Evolutionary conservation across 2,888 invertebrate genomes (phyloP), one percentile per base, ranked within the genome.

Genomic region (Lysandra coridon): DNA sequence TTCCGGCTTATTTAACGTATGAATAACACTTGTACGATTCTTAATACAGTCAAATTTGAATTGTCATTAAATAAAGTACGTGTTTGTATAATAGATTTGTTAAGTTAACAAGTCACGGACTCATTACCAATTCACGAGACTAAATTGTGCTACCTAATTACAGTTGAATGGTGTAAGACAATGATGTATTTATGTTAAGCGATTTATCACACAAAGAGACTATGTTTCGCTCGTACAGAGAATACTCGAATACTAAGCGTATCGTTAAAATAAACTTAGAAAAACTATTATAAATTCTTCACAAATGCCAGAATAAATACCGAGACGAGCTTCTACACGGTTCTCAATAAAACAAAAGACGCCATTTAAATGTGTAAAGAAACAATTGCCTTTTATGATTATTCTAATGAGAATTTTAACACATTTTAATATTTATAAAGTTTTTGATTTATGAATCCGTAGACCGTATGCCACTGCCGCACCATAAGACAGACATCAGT

Each of bases 131-230:
- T 94, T 91, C 93, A 93, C 89, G 88, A 92, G 90, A 91, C 89
- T 90, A 89, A 93, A 94, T 94, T 92, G 91, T 92, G 94, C 94
- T 94, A 94, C 94, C 94, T 93, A 92, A 94, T 94, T 93, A 93
- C 84, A 91, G 88, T 85, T 89, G 90, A 93, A 94, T 91, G 88
- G 86, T 84, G 84, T 88, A 88, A 92, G 89, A 94, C 94, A 94
- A 94, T 92, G 88, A 84, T 85, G 90, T 94, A 94, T 94, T 94
- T 94, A 94, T 94, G 94, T 92, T 92, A 91, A 88, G 86, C 90
- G 83, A 94, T 94, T 93, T 92, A 89, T 94, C 92, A 92, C 86
- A 94, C 94, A 94, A 94, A 90, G 91, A 85, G 80, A 83, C 89
- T 88, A 91, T 92, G 93, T 92, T 91, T 91, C 91, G 92, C 91